Evolutionary conservation across 1,140 invertebrate genomes (phyloP), one percentile per base, ranked within the genome.

Genomic region (Bombus cullumanus): DNA sequence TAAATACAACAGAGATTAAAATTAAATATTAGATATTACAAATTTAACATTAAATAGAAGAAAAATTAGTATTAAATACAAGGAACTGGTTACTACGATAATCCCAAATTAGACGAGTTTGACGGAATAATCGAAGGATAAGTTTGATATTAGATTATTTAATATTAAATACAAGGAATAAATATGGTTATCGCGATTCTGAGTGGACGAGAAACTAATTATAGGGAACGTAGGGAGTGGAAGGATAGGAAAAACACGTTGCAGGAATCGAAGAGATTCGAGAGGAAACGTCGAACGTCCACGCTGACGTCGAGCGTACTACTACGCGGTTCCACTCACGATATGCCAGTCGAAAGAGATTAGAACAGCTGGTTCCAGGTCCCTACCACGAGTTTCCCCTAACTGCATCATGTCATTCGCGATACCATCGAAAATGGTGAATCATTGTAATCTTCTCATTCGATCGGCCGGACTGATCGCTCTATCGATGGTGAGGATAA

Each of bases 291-390:
- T 53, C 47, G 47, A 53, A 53, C 47, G 83, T 85, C 81, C 86
- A 73, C 88, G 82, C 73, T 88, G 86, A 79, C 77, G 89, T 86
- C 84, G 89, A 74, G 28, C 66, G 89, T 91, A 83, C 82, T 85
- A 91, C 89, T 91, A 88, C 57, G 81, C 81, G 74, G 77, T 86
- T 83, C 47, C 80, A 84, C 73, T 84, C 81, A 73, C 89, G 81
- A 90, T 86, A 83, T 80, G 81, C 81, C 71, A 53, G 73, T 83
- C 81, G 86, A 80, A 88, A 84, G 89, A 90, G 81, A 90, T 90
- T 77, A 88, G 88, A 88, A 90, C 89, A 88, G 87, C 72, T 88
- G 86, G 81, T 88, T 80, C 68, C 81, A 86, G 81, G 83, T 90
- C 89, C 89, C 89, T 90, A 90, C 89, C 89, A 90, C 81, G 78